Evolutionary conservation across 2,888 invertebrate species (phyloP), one percentile per base, ranked within the genome.

Genomic region (Himalopsyche anomala): DNA sequence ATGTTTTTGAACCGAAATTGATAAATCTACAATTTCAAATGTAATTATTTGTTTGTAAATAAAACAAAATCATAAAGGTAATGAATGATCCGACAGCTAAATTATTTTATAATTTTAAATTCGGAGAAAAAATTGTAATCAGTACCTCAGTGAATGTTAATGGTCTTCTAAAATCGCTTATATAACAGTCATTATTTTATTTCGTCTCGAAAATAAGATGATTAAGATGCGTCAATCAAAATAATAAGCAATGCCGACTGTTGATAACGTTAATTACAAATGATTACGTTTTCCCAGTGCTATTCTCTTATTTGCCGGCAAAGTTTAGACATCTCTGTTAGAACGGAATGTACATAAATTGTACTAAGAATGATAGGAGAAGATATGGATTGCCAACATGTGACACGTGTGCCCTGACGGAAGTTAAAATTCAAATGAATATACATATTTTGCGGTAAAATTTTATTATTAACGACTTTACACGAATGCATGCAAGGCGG

Each of bases 291-390:
- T 62, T 62, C 62, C 11, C 19, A 62, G 62, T 62, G 19, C 62
- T 62, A 19, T n/a, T 62, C 62, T 19, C 8, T 28, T 62, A 62
- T 62, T 62, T 19, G 62, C 19, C 62, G 11, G 62, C 62, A 62
- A 62, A 62, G 62, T 62, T 62, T 62, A 62, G 62, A 62, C 62
- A 62, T 62, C 62, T 62, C 62, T 62, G 62, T 62, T 62, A 62
- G 19, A 11, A n/a, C 9, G 28, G 62, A 62, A 62, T 62, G 62
- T 62, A 62, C 28, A 62, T 62, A 62, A 62, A 62, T 28, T 62
- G 19, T 62, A 62, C 62, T 62, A 62, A 62, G 62, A 62, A 62
- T 62, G 28, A 28, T 62, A 28, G 11, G 62, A 62, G 19, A 19
- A 9, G 19, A 62, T 62, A 62, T 62, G 28, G 19, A 62, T 62